These are phyloP conservation scores for Promerops cafer DNA, from an alignment of 2,113 vertebrate genomes.

Conservation along the genomic window DNA sequence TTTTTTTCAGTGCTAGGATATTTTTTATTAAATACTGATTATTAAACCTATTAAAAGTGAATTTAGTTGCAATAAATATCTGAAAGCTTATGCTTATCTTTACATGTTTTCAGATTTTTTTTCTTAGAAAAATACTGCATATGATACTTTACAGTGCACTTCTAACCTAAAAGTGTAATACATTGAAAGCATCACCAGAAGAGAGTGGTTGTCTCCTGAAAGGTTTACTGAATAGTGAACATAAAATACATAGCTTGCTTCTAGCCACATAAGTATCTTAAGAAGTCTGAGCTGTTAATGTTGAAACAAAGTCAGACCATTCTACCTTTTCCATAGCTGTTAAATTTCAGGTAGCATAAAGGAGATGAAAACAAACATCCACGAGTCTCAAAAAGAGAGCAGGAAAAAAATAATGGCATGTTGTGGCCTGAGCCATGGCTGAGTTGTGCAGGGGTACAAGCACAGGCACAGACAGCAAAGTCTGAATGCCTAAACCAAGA, in stretches of 20 bases:
- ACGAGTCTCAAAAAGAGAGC: neutral
- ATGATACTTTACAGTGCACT: neutral
- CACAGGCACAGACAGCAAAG: fast-evolving
- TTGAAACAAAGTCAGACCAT: neutral
- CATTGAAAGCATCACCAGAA: neutral
- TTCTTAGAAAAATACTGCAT: neutral
- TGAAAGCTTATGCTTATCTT: neutral
- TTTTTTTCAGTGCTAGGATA: neutral
- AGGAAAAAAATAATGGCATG: neutral
- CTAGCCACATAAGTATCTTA: neutral
- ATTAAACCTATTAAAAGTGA: neutral
- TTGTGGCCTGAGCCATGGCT: neutral
- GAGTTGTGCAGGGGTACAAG: neutral
- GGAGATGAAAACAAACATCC: neutral
- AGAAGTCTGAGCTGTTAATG: neutral
- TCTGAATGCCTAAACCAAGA: neutral
- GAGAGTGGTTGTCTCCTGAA: neutral
- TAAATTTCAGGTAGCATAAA: neutral
- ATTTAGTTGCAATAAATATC: neutral
- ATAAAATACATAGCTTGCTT: neutral
- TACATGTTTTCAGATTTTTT: neutral
- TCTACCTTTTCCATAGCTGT: neutral
- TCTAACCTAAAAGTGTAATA: neutral
- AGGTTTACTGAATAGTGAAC: neutral
- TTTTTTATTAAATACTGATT: neutral